Percentiles rank a stretch among this genome's conserved stretches.
Evolutionary conservation across 2,888 invertebrate species (phyloP).

Genomic region (Hydropsyche betteni): DNA sequence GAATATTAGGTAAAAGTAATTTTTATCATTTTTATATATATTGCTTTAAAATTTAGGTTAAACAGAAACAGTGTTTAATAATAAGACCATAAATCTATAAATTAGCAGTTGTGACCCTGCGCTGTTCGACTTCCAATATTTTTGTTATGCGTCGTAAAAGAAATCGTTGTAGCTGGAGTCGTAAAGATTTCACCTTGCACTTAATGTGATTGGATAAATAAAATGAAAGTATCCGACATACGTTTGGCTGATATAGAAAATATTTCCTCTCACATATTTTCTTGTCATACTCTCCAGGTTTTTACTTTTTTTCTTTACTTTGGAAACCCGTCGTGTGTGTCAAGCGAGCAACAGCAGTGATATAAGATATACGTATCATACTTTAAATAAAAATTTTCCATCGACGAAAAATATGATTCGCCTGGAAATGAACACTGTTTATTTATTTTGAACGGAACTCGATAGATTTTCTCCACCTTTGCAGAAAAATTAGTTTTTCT

Average conservation of each 20-base stretch:
- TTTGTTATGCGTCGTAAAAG: too few relatives aligned
- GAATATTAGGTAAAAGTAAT: slow-evolving; percentile 74
- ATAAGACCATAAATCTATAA: too few relatives aligned
- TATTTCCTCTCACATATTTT: slow-evolving; percentile 35
- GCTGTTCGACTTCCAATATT: too few relatives aligned
- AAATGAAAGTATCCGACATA: background rate
- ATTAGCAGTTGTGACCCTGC: too few relatives aligned
- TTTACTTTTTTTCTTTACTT: slow-evolving; percentile 24
- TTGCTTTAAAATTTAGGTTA: background rate
- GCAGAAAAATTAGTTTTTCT: too few relatives aligned
- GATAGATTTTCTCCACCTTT: too few relatives aligned
- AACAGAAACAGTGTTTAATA: background rate
- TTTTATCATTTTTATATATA: background rate
- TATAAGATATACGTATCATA: slow-evolving; percentile 19
- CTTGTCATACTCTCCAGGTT: slow-evolving; percentile 14
- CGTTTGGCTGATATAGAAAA: slow-evolving; percentile 10
- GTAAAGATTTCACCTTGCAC: background rate
- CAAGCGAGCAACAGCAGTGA: slow-evolving; percentile 20
- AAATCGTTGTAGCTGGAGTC: too few relatives aligned
- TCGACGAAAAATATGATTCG: too few relatives aligned
- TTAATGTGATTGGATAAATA: slow-evolving; percentile 6
- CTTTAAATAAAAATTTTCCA: slow-evolving; percentile 10
- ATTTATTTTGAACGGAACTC: background rate
- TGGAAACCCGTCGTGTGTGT: slow-evolving; percentile 23
- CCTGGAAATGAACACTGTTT: background rate